Evolutionary conservation across 1,140 invertebrate species (phyloP).

Genomic region (honey bee (Apis mellifera)): Amel_HAv3.1 CM009941.2:1523001-1523500

Average conservation of each 20-base stretch:
- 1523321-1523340: background rate
- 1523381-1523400: conserved; percentile 36
- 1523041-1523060: conserved; percentile 35
- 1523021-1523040: conserved; percentile 34
- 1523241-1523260: conserved; percentile 11
- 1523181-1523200: background rate
- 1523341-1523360: background rate
- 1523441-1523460: no score
- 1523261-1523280: conserved; percentile 1
- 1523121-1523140: conserved; percentile 83
- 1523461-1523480: no score
- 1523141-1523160: conserved; percentile 54
- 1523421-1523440: no score
- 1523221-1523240: conserved; percentile 23
- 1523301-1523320: background rate
- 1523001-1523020: background rate
- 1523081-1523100: conserved; percentile 82
- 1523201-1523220: background rate
- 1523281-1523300: conserved; percentile 7
- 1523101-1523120: conserved; percentile 88
- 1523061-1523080: conserved; percentile 27
- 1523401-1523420: no score
- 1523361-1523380: no score
- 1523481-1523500: no score
- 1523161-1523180: conserved; percentile 1